Base-by-base conservation (phyloP, 2,797 vertebrate species). In the Alauda arvensis region DNA sequence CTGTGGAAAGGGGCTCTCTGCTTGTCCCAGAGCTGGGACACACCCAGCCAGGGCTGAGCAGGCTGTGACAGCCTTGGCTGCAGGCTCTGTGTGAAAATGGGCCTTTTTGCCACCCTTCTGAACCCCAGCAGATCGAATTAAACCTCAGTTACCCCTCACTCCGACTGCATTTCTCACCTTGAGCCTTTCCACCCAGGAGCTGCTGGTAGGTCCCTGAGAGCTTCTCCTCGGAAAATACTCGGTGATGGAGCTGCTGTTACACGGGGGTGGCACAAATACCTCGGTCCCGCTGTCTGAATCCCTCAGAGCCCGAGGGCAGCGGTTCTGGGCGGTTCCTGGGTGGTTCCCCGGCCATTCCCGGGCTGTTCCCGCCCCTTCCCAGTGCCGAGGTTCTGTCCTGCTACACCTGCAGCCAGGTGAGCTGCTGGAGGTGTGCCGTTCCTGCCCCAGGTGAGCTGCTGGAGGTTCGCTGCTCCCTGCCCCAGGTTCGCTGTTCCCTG, bases 41-140 rank as follows among this genome's bases (percentile, higher is more conserved):
- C 0, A 1, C 16, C 0, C 12, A 9, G 23, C 28, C 28, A 17
- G 14, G 21, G 4, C 31, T 5, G 24, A 42, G 37, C 2, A 1
- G 43, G 39, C 31, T 10, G 1, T 2, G 17, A 33, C 29, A 43
- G n/a, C 24, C 57, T 0, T 5, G 0, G 0, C 5, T 18, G 21
- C 67, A 37, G 28, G 18, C 7, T 17, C 16, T 45, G 7, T 43
- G 18, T 45, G 28, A 43, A 40, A 42, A 21, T 21, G 3, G 7
- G 29, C 4, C 25, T 39, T 40, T 57, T 7, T 52, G 61, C 66
- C 69, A 34, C 28, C 18, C 8, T 45, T 43, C 9, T 8, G 31
- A 53, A 16, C 11, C 63, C 6, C 25, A 14, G 23, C 21, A 29
- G 25, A 1, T 17, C 17, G 45, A 20, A 33, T 39, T 61, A 24